A percentile compares a stretch with the other conserved stretches of the same genome.
Conservation (phyloP, 2,797 vertebrate genomes). For the Sitta carolinensis region DNA sequence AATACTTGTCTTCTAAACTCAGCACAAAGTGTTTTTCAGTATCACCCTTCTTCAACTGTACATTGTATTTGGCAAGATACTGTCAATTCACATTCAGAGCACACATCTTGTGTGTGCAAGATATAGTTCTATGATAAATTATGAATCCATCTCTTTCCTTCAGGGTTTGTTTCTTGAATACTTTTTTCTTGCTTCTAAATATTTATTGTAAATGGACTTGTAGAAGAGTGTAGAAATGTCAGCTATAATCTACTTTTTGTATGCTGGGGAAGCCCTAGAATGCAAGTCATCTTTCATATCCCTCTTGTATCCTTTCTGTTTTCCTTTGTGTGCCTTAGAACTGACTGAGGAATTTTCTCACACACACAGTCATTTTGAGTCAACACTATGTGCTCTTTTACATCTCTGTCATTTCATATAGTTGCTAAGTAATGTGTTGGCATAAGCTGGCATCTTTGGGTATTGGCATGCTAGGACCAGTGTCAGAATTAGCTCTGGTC, state of each 20-base stretch:
- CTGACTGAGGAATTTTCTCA: not conserved
- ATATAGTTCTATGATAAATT: slow-evolving; percentile 28
- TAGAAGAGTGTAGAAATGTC: slow-evolving; percentile 10
- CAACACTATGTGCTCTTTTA: not conserved
- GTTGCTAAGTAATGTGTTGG: not conserved
- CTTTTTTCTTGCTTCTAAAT: slow-evolving; percentile 31
- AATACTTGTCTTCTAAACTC: not conserved
- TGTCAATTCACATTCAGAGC: slow-evolving; percentile 19
- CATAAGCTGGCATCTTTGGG: not conserved
- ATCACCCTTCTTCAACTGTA: not conserved
- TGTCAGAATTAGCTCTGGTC: slow-evolving; percentile 20
- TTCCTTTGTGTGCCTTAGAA: not conserved
- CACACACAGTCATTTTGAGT: not conserved
- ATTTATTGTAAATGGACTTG: slow-evolving; percentile 38
- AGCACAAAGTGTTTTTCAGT: not conserved
- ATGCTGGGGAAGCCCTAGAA: not conserved
- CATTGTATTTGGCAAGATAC: not conserved
- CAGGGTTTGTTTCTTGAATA: not conserved
- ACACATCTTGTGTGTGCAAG: not conserved
- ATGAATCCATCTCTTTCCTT: slow-evolving; percentile 9
- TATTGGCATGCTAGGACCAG: not conserved
- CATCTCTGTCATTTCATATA: not conserved
- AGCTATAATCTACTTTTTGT: not conserved
- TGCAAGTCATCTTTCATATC: not conserved
- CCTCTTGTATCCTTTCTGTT: not conserved